Percentiles rank a stretch among this genome's conserved stretches.
Conservation (phyloP, 2,113 vertebrate genomes). For the Colossoma macropomum region DNA sequence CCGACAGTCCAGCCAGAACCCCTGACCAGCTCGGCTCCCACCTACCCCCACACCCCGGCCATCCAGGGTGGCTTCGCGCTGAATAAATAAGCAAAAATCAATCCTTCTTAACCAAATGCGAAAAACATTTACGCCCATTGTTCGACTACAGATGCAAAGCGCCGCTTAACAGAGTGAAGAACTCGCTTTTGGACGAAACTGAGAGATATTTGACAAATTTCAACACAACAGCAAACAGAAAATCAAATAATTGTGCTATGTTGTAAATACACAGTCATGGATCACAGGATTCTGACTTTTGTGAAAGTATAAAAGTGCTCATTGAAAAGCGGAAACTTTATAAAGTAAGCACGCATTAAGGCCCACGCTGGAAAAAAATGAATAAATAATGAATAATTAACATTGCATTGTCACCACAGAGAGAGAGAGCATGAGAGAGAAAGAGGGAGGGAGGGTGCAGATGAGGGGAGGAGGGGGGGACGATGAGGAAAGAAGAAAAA, state of each 20-base stretch:
- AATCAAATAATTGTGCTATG: neutral
- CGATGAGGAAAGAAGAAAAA: constrained; percentile 64
- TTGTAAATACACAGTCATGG: neutral
- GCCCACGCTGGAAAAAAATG: constrained; percentile 43
- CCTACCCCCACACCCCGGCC: constrained; percentile 19
- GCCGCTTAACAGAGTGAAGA: neutral
- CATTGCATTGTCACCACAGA: constrained; percentile 50
- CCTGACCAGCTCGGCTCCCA: neutral
- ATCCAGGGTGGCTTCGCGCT: constrained; percentile 10
- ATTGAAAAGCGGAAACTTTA: neutral
- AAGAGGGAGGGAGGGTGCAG: constrained; percentile 22
- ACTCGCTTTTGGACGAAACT: neutral
- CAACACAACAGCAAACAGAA: neutral
- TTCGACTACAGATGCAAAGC: neutral
- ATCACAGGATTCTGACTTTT: neutral
- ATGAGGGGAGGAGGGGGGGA: constrained; percentile 51
- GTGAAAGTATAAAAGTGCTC: neutral
- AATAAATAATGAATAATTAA: constrained; percentile 67
- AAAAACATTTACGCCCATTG: constrained; percentile 33
- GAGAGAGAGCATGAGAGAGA: constrained; percentile 25
- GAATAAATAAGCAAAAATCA: constrained; percentile 56
- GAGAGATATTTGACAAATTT: neutral
- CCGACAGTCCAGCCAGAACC: neutral
- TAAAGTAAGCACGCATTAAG: constrained; percentile 4
- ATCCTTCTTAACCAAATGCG: constrained; percentile 47